Evolutionary conservation across 2,888 invertebrate species (phyloP), one percentile per base, ranked within the genome.

Genomic region (Epirrhoe alternata): DNA sequence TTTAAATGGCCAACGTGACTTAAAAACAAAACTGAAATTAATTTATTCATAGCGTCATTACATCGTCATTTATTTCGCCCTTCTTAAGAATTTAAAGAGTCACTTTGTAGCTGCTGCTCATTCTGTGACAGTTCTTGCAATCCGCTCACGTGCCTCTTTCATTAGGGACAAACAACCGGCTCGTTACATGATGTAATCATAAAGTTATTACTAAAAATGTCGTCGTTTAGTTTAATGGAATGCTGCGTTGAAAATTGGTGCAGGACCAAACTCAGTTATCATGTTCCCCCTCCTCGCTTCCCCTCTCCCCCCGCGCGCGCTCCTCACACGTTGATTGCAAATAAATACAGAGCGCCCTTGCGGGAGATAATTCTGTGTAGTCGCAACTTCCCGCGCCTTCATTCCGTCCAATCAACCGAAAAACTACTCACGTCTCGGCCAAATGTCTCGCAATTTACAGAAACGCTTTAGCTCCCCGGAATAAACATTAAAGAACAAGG

Each of bases 311-410:
- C 47, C 47, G n/a, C 45, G 12, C 57, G 51, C 66, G 16, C 57
- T 49, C 68, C 68, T 68, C 72, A 17, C 70, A 59, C 58, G 70
- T 71, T 78, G 79, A 79, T 79, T 78, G 78, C 76, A 71, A 77
- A 77, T 77, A 77, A 78, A 77, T 74, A 77, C 73, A 73, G 72
- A 71, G 72, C 73, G 64, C 75, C 75, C 75, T 69, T 73, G 67
- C 66, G 65, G 68, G 58, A 70, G 65, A 72, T 78, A 75, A 79
- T 74, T 76, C 73, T 71, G 76, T 76, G 74, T 66, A 64, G 65
- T 58, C 69, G 71, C 68, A 71, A 73, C 70, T 73, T 75, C 70
- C 72, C 74, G 66, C 68, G 69, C 64, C 70, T 61, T 59, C 50
- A 24, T 49, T 57, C 55, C 52, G 59, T 24, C 58, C 64, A 45